phyloP scores from a whole-genome alignment of 2,113 vertebrate genomes.

The Hippoglossus stenolepis region DNA sequence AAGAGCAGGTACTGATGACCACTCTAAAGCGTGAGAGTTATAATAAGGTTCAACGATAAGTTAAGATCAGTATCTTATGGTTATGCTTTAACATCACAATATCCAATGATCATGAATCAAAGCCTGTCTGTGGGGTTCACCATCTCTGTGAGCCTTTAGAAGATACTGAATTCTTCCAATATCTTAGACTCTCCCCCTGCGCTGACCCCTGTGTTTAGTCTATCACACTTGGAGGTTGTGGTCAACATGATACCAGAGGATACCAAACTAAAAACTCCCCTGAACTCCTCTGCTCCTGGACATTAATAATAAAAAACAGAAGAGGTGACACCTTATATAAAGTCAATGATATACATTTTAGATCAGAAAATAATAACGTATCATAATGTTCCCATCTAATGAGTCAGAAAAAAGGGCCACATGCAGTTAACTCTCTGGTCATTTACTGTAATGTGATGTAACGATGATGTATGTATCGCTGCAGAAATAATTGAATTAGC shows the following conservation, averaged over 20 bases:
- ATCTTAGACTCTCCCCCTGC: neutral
- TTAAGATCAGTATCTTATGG: neutral
- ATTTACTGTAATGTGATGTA: constrained; percentile 8
- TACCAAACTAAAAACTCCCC: neutral
- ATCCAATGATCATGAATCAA: neutral
- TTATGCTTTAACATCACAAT: neutral
- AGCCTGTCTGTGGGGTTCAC: neutral
- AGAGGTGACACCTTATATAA: neutral
- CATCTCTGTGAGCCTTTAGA: too few species aligned
- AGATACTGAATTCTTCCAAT: neutral
- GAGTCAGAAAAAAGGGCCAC: constrained; percentile 15
- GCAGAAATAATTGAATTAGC: constrained; percentile 69
- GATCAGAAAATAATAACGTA: neutral
- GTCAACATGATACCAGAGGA: too few species aligned
- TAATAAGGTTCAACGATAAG: too few species aligned
- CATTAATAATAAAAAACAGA: neutral
- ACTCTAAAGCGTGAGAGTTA: too few species aligned
- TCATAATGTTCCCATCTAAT: neutral
- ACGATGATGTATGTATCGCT: constrained; percentile 32
- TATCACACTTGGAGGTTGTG: neutral
- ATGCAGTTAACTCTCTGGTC: constrained; percentile 6
- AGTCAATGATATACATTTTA: too few species aligned
- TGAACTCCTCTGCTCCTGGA: neutral
- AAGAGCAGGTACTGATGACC: too few species aligned
- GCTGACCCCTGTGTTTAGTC: neutral